Conservation (phyloP, 2,113 vertebrate species). For the Trematomus loennbergii region DNA sequence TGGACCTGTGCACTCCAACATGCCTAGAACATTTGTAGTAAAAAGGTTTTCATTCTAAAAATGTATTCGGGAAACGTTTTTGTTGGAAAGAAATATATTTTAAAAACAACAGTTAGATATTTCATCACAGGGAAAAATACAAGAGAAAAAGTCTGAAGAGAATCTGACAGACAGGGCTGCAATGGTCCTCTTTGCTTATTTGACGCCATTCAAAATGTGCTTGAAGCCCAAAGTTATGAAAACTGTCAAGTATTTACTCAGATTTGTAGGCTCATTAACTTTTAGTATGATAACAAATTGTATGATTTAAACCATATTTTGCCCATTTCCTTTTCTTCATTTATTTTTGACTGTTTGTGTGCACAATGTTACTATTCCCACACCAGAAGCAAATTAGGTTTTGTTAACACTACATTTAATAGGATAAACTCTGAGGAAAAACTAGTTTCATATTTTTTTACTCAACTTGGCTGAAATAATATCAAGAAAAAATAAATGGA, state of each 20-base stretch:
- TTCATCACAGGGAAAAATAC: neutral
- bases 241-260: neutral
- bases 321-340: too few species aligned
- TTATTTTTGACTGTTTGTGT: neutral
- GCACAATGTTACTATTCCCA: neutral
- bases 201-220: neutral
- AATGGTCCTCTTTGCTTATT: too few species aligned
- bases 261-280: neutral
- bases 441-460: neutral
- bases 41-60: neutral
- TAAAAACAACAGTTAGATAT: neutral
- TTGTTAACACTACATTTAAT: neutral
- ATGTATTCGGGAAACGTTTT: neutral
- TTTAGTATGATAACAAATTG: neutral
- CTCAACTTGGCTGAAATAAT: neutral
- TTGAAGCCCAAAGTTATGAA: neutral
- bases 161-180: neutral
- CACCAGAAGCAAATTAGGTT: too few species aligned
- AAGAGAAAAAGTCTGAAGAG: neutral
- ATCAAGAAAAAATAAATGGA: neutral
- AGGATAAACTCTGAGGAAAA: neutral
- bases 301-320: neutral
- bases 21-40: neutral
- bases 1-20: slow-evolving; percentile 7
- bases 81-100: neutral